A percentile compares a stretch with the other conserved stretches of the same genome.
These are phyloP conservation scores for Cerastis rubricosa DNA, from an alignment of 2,888 invertebrate genomes.

Conservation along the genomic window DNA sequence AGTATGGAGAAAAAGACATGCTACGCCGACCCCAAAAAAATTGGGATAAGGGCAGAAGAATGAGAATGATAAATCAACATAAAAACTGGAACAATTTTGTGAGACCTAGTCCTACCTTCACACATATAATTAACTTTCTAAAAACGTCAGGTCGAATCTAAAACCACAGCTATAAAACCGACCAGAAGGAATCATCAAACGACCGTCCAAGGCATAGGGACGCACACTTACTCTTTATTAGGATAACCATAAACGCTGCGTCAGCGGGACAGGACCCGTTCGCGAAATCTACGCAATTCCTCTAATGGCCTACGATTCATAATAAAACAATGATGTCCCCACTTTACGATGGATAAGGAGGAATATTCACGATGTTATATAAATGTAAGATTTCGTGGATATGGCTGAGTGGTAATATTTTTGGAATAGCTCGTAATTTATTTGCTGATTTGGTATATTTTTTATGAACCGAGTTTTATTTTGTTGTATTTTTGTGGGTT, in stretches of 20 bases:
- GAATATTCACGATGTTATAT: slow-evolving; percentile 64
- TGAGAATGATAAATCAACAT: background rate
- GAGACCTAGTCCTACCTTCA: background rate
- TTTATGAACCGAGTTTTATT: slow-evolving; percentile 12
- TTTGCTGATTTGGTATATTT: slow-evolving; percentile 23
- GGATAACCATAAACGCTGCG: slow-evolving; percentile 76
- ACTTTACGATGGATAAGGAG: slow-evolving; percentile 69
- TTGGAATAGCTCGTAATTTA: slow-evolving; percentile 39
- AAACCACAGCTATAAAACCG: slow-evolving; percentile 64
- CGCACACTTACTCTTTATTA: slow-evolving; percentile 76
- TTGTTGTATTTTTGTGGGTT: background rate
- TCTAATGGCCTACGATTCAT: slow-evolving; percentile 78
- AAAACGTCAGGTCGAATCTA: slow-evolving; percentile 14
- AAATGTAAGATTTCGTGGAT: slow-evolving; percentile 59
- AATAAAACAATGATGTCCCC: slow-evolving; percentile 78
- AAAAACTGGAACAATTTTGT: background rate
- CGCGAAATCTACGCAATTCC: slow-evolving; percentile 73
- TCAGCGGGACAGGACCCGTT: slow-evolving; percentile 69
- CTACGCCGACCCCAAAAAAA: background rate
- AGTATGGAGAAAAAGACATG: background rate
- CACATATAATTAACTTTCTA: background rate
- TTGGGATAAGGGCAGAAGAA: background rate
- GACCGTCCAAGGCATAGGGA: slow-evolving; percentile 73
- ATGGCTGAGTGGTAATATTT: slow-evolving; percentile 50
- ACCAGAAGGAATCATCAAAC: slow-evolving; percentile 75